Percentiles rank a stretch among this genome's conserved stretches.
Evolutionary conservation across 37 sponge, comb jelly and placozoan species (phyloP).

Genomic region (Mnemiopsis leidyi): DNA sequence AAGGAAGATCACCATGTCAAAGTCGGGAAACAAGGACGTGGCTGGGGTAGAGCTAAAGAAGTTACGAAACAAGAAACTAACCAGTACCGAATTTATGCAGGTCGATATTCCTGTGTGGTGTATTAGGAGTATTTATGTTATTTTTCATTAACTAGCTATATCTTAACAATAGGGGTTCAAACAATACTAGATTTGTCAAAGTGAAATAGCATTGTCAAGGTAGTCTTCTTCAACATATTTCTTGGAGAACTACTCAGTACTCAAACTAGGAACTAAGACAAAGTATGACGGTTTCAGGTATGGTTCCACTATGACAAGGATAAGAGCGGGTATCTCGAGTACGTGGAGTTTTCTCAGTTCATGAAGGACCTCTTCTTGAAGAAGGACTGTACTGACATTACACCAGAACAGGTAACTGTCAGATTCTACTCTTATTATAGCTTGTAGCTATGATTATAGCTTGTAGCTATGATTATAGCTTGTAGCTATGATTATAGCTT

Average conservation of each 20-base stretch:
- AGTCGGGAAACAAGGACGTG: neutral
- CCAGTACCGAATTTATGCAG: conserved; percentile 55
- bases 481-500: no score
- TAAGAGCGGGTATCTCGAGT: conserved; percentile 32
- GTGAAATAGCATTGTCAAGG: neutral
- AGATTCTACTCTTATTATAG: no score
- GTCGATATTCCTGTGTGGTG: no score
- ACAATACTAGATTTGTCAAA: neutral
- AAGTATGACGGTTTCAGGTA: no score
- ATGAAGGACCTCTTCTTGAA: conserved; percentile 63
- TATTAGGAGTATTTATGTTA: no score
- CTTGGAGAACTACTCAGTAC: no score
- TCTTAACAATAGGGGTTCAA: no score
- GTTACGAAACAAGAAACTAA: conserved; percentile 25
- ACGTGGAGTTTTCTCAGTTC: conserved; percentile 53
- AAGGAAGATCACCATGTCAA: neutral
- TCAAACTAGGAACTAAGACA: no score
- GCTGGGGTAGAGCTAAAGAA: conserved; percentile 27
- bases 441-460: no score
- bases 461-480: no score
- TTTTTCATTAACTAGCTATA: no score
- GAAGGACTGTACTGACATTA: neutral
- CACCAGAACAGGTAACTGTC: conserved; percentile 40
- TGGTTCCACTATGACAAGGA: conserved; percentile 62
- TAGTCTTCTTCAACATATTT: no score